Percentiles rank a stretch among this genome's conserved stretches.
These are phyloP conservation scores for Myiotriccus ornatus DNA, from an alignment of 2,797 vertebrate species.

Conservation along the genomic window DNA sequence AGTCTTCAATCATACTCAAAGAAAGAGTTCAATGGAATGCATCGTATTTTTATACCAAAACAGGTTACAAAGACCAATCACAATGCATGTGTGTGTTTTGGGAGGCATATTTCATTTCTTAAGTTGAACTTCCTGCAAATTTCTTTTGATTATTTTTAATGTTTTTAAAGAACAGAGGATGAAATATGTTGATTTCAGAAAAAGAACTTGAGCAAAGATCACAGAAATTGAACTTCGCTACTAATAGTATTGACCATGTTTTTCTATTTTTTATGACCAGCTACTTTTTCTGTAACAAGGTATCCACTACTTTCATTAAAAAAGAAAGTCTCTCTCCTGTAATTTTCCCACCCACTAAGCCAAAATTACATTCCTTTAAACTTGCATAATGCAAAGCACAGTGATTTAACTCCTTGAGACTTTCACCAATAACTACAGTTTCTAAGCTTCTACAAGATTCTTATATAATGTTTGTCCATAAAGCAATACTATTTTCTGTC, in stretches of 20 bases:
- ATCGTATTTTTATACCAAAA: neutral
- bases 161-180: neutral
- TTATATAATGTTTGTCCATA: neutral
- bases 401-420: neutral
- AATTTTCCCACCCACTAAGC: neutral
- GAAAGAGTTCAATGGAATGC: neutral
- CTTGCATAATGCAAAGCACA: neutral
- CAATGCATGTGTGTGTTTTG: rapidly evolving
- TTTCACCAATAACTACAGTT: neutral
- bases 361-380: neutral
- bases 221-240: neutral
- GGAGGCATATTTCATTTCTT: neutral
- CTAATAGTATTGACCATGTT: neutral
- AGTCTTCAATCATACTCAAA: neutral
- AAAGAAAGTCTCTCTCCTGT: neutral
- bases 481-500: neutral
- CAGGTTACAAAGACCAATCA: neutral
- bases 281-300: neutral
- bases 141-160: neutral
- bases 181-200: neutral
- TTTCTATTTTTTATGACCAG: neutral
- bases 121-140: neutral
- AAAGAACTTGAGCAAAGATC: neutral
- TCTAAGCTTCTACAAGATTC: neutral
- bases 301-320: neutral